Evolutionary conservation across 2,797 vertebrate species (phyloP).

Genomic region (Poeciliopsis presidionis): DNA sequence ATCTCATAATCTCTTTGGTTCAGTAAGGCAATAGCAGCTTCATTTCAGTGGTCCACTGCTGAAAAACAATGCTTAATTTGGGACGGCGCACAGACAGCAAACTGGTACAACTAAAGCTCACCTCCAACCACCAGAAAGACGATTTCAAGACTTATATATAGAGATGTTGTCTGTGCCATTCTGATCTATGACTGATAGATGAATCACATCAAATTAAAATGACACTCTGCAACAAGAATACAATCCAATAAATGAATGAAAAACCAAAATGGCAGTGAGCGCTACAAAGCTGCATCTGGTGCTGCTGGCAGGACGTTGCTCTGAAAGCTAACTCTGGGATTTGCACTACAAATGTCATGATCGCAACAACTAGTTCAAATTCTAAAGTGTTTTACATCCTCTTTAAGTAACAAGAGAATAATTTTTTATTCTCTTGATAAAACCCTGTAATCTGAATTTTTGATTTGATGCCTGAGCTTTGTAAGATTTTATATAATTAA

Average conservation of each 20-base stretch:
- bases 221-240: background rate
- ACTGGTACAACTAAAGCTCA: background rate
- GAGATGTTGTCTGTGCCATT: background rate
- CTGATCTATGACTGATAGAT: background rate
- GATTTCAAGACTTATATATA: background rate
- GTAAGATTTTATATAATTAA: background rate
- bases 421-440: background rate
- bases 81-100: background rate
- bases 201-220: background rate
- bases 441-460: background rate
- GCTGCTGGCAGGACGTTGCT: background rate
- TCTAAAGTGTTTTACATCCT: background rate
- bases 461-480: background rate
- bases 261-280: background rate
- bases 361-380: background rate
- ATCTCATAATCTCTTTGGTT: background rate
- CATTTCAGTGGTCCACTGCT: background rate
- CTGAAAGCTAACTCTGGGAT: background rate
- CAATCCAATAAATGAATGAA: background rate
- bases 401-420: background rate
- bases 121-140: background rate
- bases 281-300: background rate
- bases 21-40: constrained; percentile 6
- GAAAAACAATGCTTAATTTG: background rate
- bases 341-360: background rate